Conservation (phyloP, 2,797 vertebrate species). For the Amblyraja radiata region DNA sequence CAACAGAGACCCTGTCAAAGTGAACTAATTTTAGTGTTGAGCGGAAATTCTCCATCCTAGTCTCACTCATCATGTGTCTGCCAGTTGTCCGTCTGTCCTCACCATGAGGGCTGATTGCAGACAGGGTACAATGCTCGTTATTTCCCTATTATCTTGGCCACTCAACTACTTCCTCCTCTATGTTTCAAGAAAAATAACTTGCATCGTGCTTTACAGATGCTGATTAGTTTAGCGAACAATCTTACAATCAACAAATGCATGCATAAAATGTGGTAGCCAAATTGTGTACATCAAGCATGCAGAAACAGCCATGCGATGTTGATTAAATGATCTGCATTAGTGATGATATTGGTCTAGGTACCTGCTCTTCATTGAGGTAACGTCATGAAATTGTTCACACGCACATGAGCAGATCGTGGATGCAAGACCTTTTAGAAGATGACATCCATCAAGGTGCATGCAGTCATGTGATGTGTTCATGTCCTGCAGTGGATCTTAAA, state of each 20-base stretch:
- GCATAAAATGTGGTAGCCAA: background rate
- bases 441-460: background rate
- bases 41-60: background rate
- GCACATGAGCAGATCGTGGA: background rate
- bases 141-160: background rate
- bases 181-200: background rate
- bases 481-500: background rate
- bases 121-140: background rate
- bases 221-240: background rate
- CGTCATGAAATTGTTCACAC: background rate
- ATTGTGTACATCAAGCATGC: background rate
- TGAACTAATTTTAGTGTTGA: conserved; percentile 4
- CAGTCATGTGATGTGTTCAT: background rate
- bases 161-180: background rate
- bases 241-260: background rate
- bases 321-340: background rate
- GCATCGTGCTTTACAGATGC: background rate
- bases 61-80: background rate
- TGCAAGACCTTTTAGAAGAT: background rate
- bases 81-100: background rate
- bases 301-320: background rate
- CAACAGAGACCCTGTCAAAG: background rate
- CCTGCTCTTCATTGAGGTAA: background rate
- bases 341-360: background rate
- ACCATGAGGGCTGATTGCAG: background rate